A percentile compares a stretch with the other conserved stretches of the same genome.
phyloP scores from a whole-genome alignment of 2,113 vertebrate species.

The Oreotrochilus melanogaster region DNA sequence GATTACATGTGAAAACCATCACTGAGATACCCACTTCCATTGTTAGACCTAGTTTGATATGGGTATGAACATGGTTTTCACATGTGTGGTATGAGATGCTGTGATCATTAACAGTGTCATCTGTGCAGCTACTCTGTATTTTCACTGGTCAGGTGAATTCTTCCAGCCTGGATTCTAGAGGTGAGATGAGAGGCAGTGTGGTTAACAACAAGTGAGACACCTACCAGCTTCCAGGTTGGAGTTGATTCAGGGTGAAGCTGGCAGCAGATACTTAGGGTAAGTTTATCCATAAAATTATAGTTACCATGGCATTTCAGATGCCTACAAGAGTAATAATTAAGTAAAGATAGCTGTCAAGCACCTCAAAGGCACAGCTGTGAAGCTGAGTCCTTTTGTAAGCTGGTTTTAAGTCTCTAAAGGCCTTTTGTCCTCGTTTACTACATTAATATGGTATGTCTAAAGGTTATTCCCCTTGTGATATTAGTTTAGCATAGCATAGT shows the following conservation, averaged over 20 bases:
- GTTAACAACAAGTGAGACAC: background rate
- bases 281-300: constrained; percentile 18
- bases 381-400: background rate
- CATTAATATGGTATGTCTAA: background rate
- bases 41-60: background rate
- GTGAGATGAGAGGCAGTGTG: background rate
- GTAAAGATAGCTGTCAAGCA: background rate
- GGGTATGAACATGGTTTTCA: background rate
- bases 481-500: constrained; percentile 14
- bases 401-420: constrained; percentile 30
- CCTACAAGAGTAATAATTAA: background rate
- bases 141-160: background rate
- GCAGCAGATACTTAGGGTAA: background rate
- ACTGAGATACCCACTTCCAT: background rate
- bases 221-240: background rate
- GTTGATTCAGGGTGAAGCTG: background rate
- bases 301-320: constrained; percentile 29
- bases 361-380: background rate
- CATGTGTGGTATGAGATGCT: fast-evolving
- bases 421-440: constrained; percentile 6
- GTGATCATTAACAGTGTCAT: background rate
- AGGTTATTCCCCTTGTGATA: background rate
- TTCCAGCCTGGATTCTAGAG: background rate
- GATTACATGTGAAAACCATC: background rate
- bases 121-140: background rate